Evolutionary conservation across 2,888 invertebrate species (phyloP), one percentile per base, ranked within the genome.

Genomic region (Luperina nickerlii): DNA sequence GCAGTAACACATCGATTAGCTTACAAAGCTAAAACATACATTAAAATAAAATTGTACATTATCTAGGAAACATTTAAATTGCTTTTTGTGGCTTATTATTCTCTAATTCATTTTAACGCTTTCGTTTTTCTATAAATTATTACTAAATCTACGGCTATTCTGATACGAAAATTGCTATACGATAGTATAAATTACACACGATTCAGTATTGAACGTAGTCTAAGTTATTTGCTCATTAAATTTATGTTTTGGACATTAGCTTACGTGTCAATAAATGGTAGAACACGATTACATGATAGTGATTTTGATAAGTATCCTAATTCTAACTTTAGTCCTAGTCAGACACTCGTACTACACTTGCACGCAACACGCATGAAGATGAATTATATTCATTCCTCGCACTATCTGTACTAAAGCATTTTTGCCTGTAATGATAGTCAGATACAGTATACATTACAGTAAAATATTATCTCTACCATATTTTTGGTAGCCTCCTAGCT

Each of bases 401-500:
- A 87, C 78, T 90, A 89, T 87, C 88, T 85, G 87, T 89, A 90
- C 88, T 86, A 90, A 91, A 93, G 90, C 90, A 90, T 90, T 89
- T 85, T 90, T 88, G 93, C 93, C 93, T 93, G 94, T 93, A 93
- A 82, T 92, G 86, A 91, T 92, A 93, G 89, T 93, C 89, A 90
- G 90, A 91, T 92, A 92, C 91, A 93, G 92, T 93, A 94, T 92
- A 94, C 90, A 87, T 92, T 91, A 92, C 89, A 86, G 85, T 88
- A 85, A 83, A 90, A 87, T 86, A 84, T 89, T 86, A 89, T 90
- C 65, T 89, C 94, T 94, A 95, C 95, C 94, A 92, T 69, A 90
- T 95, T 94, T 95, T 95, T 95, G 95, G 95, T 94, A 95, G 94
- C 90, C 87, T 95, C 94, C 95, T 95, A 95, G 95, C 95, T 92